Evolutionary conservation across 2,888 invertebrate species (phyloP).

Genomic region (Flabesymbios commensalis): DNA sequence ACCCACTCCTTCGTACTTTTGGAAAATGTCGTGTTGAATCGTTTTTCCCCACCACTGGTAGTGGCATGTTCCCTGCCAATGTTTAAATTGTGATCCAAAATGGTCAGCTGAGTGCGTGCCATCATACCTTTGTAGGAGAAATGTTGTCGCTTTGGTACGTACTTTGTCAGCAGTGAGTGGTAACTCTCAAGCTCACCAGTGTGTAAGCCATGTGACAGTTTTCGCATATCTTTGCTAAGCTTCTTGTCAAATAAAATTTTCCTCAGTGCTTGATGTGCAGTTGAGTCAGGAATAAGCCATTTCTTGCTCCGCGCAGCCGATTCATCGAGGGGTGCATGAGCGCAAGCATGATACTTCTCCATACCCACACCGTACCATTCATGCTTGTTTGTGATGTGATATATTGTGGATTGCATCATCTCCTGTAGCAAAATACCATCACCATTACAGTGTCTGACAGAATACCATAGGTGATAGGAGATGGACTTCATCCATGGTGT

Average conservation of each 20-base stretch:
- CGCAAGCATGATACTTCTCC: too few species aligned
- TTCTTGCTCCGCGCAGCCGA: too few species aligned
- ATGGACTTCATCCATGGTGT: too few species aligned
- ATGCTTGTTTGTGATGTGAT: conserved; percentile 5
- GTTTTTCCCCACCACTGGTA: not conserved
- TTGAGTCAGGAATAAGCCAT: too few species aligned
- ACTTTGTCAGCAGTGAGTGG: not conserved
- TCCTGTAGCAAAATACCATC: not conserved
- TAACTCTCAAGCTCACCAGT: conserved; percentile 4
- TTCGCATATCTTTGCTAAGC: too few species aligned
- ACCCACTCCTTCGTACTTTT: not conserved
- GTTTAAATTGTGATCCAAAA: not conserved
- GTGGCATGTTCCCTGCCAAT: not conserved
- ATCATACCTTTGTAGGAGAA: not conserved
- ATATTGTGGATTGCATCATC: not conserved
- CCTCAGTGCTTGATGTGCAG: too few species aligned
- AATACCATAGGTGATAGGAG: too few species aligned
- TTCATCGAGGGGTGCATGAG: too few species aligned
- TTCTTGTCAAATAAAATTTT: too few species aligned
- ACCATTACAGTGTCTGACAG: not conserved
- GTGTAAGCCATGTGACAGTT: not conserved
- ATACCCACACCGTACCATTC: not conserved
- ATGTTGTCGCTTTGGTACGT: not conserved
- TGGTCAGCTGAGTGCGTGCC: not conserved
- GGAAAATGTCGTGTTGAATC: not conserved